Base-by-base conservation (phyloP, 2,888 invertebrate species). In the Lottia gigantea region DNA sequence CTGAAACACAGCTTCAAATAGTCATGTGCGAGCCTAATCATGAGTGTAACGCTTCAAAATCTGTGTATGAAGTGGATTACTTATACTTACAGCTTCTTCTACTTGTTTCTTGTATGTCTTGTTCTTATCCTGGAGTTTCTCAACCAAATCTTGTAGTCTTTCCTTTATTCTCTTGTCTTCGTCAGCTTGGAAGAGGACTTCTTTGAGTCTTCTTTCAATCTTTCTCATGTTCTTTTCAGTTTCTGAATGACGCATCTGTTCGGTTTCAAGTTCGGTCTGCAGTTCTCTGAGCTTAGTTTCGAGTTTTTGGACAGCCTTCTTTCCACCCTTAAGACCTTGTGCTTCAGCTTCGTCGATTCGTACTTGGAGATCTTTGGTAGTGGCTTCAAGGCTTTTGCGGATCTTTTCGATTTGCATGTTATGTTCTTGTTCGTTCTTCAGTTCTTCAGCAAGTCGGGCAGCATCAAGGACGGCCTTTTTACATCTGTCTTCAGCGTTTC, bases 51-150 rank as follows among this genome's bases (percentile, higher is more conserved):
- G 31, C 31, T 31, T 31, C 6, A 31, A 31, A 31, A 31, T 31
- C 2, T 31, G 31, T 31, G 6, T 6, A 31, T 31, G 31, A n/a
- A n/a, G n/a, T n/a, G n/a, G 2, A 31, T 31, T 31, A 31, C 2
- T 4, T 31, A 66, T 68, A 87, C 89, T 88, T 83, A 91, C 91
- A 80, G 98, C 97, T 90, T 98, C 98, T 89, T 98, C 98, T 89
- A 98, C 97, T 92, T 98, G 98, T 92, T 97, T 95, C 95, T 98
- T 98, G 95, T 97, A 98, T 86, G 97, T 96, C 93, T 97, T 98
- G 93, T 98, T 96, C 94, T 98, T 98, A 91, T 96, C 95, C 69
- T 88, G 87, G 87, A 98, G 93, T 92, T 98, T 98, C 92, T 98
- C 98, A 85, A 97, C 96, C 88, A 98, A 93, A 91, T 98, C 98